Base-by-base conservation (phyloP, 2,113 vertebrate species). In the Brevimyrus niger region DNA sequence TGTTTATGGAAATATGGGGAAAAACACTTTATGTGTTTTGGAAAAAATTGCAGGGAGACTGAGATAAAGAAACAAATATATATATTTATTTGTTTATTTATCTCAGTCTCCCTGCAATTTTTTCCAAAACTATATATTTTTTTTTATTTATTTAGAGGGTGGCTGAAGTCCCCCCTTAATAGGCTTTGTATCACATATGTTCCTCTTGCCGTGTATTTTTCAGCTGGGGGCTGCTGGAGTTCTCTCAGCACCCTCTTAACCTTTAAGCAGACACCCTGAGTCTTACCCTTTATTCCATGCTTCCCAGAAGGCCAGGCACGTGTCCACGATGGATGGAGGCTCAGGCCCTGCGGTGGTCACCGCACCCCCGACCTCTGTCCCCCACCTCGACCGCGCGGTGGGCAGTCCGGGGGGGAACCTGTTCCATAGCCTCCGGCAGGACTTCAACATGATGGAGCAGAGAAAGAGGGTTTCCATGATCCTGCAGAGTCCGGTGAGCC, bases 401-500 rank as follows among this genome's bases (percentile, higher is more conserved):
- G 98, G 97, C 93, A 98, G 96, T 53, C 97, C 98, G 0, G 98
- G 99, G 86, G 99, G 98, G 98, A 99, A 91, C 98, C 46, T 93
- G 97, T 88, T 96, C 89, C 97, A 98, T 1, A 98, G 99, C 92
- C 94, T 99, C 90, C 96, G 96, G 88, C 97, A 99, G 94, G 98
- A 99, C 94, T 99, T 99, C 95, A 99, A 96, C 58, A 98, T 99
- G 97, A 99, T 99, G 98, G 98, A 98, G 93, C 97, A 99, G 92
- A 98, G 97, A 94, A 99, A 99, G 93, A 96, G 98, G 91, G 98
- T 99, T 90, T 99, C 98, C 92, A 97, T 98, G 94, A 99, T 99
- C 92, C 96, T 99, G 61, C 97, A 97, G 93, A 99, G 98, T 94
- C 98, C 98, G 83, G 98, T 99, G 93, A 95, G 97, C 42, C 87